phyloP scores from a whole-genome alignment of 2,113 vertebrate genomes.

The Triplophysa dalaica region DNA sequence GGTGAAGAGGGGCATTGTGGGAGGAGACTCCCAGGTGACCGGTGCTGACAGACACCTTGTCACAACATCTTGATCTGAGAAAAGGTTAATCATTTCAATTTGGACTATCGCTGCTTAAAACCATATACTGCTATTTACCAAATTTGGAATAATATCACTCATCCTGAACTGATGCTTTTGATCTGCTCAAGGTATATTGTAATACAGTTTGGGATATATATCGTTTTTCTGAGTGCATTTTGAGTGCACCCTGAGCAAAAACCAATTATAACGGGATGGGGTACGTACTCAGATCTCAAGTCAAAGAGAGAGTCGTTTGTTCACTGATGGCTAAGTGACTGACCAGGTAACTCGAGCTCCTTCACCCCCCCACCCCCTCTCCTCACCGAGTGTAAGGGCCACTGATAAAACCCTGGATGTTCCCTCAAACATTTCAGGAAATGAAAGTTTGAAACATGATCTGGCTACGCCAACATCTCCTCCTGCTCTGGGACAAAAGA shows the following conservation, averaged over 20 bases:
- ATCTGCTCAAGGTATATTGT: background rate
- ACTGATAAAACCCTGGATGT: constrained; percentile 61
- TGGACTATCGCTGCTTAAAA: background rate
- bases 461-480: constrained; percentile 48
- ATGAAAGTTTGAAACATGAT: constrained; percentile 61
- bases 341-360: constrained; percentile 54
- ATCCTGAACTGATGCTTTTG: background rate
- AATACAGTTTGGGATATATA: background rate
- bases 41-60: background rate
- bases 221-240: background rate
- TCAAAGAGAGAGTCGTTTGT: constrained; percentile 54
- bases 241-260: background rate
- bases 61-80: constrained; percentile 20
- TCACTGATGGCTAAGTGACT: constrained; percentile 55
- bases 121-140: background rate
- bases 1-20: constrained; percentile 46
- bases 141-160: too few relatives aligned
- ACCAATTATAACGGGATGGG: background rate
- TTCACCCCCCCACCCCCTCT: constrained; percentile 8
- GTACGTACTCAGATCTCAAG: constrained; percentile 28
- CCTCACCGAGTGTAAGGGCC: constrained; percentile 51
- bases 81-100: background rate
- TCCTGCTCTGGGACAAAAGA: constrained; percentile 50
- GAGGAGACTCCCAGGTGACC: constrained; percentile 33
- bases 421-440: constrained; percentile 65